Evolutionary conservation across 2,888 invertebrate genomes (phyloP).

Genomic region (Mycalesis mineus): DNA sequence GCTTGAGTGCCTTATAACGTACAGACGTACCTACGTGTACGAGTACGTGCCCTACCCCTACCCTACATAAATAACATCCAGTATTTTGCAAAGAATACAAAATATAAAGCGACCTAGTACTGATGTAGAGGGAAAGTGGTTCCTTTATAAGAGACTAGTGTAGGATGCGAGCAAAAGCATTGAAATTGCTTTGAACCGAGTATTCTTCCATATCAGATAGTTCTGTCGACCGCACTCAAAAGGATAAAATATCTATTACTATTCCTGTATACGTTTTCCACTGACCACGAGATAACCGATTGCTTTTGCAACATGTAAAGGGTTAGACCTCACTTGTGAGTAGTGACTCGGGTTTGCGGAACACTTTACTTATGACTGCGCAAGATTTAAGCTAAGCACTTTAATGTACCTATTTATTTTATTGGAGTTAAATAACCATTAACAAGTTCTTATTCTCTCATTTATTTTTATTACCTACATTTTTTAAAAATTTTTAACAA

Average conservation of each 20-base stretch:
- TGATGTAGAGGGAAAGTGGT: conserved; percentile 23
- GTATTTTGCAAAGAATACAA: conserved; percentile 38
- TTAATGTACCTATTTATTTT: not conserved
- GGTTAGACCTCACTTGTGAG: conserved; percentile 20
- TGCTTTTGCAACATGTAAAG: conserved; percentile 29
- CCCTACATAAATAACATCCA: conserved; percentile 1
- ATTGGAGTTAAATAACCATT: not conserved
- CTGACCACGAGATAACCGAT: conserved; percentile 28
- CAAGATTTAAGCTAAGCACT: not conserved
- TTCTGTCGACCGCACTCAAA: conserved; percentile 27
- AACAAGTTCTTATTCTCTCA: too few species aligned
- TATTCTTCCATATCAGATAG: conserved; percentile 30
- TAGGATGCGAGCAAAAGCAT: conserved; percentile 27
- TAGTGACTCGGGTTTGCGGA: conserved; percentile 14
- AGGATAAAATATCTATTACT: conserved; percentile 30
- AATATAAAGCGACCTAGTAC: conserved; percentile 28
- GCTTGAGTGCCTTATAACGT: not conserved
- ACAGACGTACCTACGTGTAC: too few species aligned
- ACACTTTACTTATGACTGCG: not conserved
- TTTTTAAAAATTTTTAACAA: too few species aligned
- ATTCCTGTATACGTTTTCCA: conserved; percentile 23
- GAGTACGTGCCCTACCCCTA: not conserved
- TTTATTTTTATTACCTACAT: too few species aligned
- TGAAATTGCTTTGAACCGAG: conserved; percentile 29
- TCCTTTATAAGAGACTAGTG: conserved; percentile 22